phyloP scores from a whole-genome alignment of 1,140 invertebrate species.

The Adoxophyes honmai region DNA sequence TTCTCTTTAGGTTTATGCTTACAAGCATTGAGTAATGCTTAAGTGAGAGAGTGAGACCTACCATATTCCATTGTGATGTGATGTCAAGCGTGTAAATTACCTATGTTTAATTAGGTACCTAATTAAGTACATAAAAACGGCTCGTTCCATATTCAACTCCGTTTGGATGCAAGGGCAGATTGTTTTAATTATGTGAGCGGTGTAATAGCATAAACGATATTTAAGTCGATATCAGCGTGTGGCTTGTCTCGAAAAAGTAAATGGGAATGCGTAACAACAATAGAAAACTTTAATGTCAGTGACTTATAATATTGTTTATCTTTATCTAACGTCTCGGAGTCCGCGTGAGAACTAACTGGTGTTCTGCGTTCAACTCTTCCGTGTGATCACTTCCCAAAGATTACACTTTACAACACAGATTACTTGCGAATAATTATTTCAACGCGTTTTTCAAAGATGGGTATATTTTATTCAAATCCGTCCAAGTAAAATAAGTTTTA shows the following conservation, averaged over 20 bases:
- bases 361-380: conserved; percentile 1
- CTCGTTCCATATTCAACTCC: background rate
- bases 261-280: conserved; percentile 13
- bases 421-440: background rate
- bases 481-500: too few species aligned
- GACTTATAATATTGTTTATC: conserved; percentile 16
- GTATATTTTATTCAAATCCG: too few species aligned
- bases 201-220: background rate
- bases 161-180: background rate
- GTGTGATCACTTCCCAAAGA: conserved; percentile 8
- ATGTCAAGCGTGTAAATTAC: too few species aligned
- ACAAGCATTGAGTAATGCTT: too few species aligned
- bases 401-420: conserved; percentile 8
- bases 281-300: conserved; percentile 5
- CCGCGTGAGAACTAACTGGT: conserved; percentile 4
- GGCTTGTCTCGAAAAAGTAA: conserved; percentile 5
- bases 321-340: conserved; percentile 12
- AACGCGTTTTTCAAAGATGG: too few species aligned
- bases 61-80: too few species aligned
- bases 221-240: background rate
- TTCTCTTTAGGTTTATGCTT: too few species aligned
- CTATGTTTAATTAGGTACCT: too few species aligned
- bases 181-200: conserved; percentile 1
- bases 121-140: too few species aligned
- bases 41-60: too few species aligned